Base-by-base conservation (phyloP, 2,113 vertebrate genomes). In the Hyla sarda region DNA sequence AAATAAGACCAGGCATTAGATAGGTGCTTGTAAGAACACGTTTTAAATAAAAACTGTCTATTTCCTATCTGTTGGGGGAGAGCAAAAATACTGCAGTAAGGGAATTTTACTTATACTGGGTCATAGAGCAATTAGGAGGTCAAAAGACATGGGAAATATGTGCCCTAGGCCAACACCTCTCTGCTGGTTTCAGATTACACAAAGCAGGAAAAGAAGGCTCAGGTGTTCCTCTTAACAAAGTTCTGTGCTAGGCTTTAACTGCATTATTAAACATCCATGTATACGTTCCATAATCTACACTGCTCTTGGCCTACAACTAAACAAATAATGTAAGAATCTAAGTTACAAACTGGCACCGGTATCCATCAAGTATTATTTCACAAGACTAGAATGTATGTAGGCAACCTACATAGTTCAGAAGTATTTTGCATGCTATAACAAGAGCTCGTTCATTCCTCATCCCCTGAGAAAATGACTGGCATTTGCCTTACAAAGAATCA, bases 91-190 rank as follows among this genome's bases (percentile, higher is more conserved):
- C 41, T 41, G 41, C 8, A 77, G 16, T 16, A 77, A 37, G 30
- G 41, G 7, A 82, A 25, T 60, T 67, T 48, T 34, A 5, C 37
- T 32, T 45, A 48, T 65, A 69, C 45, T 28, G 45, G 73, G 11
- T 50, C 73, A 77, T 14, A 67, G 21, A 54, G 58, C 25, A 67
- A 69, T 45, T 54, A 67, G 28, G 19, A 62, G 54, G 54, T 34
- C 62, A 76, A 76, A 69, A 74, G 47, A 25, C 52, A 84, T 48
- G 48, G 17, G 62, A 80, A 79, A 80, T 56, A 56, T 79, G 25
- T 79, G 74, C 83, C 73, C 45, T 79, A 71, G 84, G 75, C 45
- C n/a, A 79, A 67, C 58, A 54, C n/a, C 34, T 79, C 47, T 45
- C 32, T 73, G 30, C 25, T 67, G 75, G 28, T 16, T 48, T 85